Base-by-base conservation (phyloP, 2,888 invertebrate genomes). In the Drosophila niveifrons region DNA sequence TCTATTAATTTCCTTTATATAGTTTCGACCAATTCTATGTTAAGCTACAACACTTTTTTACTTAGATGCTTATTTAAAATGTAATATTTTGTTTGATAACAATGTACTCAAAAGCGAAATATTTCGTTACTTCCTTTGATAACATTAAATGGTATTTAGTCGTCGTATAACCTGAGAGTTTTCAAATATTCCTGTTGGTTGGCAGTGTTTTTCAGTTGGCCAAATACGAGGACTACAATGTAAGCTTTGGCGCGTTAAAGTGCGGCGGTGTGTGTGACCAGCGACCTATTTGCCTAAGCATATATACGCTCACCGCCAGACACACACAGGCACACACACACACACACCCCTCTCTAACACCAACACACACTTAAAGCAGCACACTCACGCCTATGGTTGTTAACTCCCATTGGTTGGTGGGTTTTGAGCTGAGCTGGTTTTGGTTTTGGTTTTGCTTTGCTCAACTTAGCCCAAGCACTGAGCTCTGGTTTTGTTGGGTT, bases 221-320 rank as follows among this genome's bases (percentile, higher is more conserved):
- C 72, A 82, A 82, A 78, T 76, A 57, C 78, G 61, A 51, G n/a
- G 64, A 82, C 66, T 68, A 86, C 83, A 84, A 86, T 88, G 74
- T 75, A 71, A 68, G 88, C 82, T 69, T 75, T 53, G 62, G 71
- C 82, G 72, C 83, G 68, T 78, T 88, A 66, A 82, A 85, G 75
- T 78, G 78, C 63, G 80, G 66, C 80, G 52, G 80, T 69, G 66
- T 76, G 63, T 66, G 69, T 72, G 72, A 66, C 77, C 72, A 72
- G 67, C 84, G 84, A 85, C 87, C 89, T 85, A 86, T 88, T 88
- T 89, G 87, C 77, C 79, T 78, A 75, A 83, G 64, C 68, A 85
- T 67, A 82, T 67, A 51, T 59, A 18, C 4, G 23, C 23, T 23
- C 23, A 23, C 23, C 48, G 36, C 43, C 56, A 18, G 43, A 44